A percentile compares a stretch with the other conserved stretches of the same genome.
These are phyloP conservation scores for Ptycholaimellus sp. DNA, from an alignment of 2,888 invertebrate genomes.

Conservation along the genomic window DNA sequence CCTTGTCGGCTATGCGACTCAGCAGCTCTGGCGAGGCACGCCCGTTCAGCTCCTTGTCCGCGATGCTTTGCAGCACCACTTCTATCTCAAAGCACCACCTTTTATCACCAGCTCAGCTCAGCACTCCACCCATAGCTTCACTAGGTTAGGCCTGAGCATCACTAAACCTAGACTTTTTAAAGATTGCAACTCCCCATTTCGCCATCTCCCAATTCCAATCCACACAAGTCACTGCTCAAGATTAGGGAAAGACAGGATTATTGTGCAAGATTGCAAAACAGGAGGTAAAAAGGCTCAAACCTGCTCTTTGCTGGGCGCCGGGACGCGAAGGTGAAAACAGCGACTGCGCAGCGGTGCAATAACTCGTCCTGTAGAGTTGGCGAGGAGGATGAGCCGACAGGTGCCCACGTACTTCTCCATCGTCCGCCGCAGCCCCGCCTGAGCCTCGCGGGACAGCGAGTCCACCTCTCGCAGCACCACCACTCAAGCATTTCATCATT, in stretches of 20 bases:
- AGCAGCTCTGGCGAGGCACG: constrained; percentile 51
- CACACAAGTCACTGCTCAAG: constrained; percentile 2
- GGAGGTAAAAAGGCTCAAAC: constrained; percentile 31
- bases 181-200: too few relatives aligned
- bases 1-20: constrained; percentile 46
- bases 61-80: constrained; percentile 35
- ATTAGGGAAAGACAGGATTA: not conserved
- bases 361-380: constrained; percentile 75
- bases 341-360: constrained; percentile 88
- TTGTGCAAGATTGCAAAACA: constrained; percentile 6
- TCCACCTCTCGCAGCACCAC: constrained; percentile 84
- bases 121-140: too few relatives aligned
- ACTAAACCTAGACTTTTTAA: too few relatives aligned
- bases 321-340: constrained; percentile 68
- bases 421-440: constrained; percentile 83
- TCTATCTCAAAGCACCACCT: constrained; percentile 7
- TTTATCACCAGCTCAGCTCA: too few relatives aligned
- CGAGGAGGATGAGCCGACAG: constrained; percentile 64
- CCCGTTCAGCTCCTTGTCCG: constrained; percentile 58
- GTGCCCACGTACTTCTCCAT: constrained; percentile 96
- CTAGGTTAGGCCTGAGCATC: too few relatives aligned
- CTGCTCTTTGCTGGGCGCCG: constrained; percentile 56
- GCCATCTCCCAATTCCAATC: too few relatives aligned
- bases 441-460: constrained; percentile 78
- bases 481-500: constrained; percentile 36